Base-by-base conservation (phyloP, 2,888 invertebrate genomes). In the Neuroscelio doddi region DNA sequence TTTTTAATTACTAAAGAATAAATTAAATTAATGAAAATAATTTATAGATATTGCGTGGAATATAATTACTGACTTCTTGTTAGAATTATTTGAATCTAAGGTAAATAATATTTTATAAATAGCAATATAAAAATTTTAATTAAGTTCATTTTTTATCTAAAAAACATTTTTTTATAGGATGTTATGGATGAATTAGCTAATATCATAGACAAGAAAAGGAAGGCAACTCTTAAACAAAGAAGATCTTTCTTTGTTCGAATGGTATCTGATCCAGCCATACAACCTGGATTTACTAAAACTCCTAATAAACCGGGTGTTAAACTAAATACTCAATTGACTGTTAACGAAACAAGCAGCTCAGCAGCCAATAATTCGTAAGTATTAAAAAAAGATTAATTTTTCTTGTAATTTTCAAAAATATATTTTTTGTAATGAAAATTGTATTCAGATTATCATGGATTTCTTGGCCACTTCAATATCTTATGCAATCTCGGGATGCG, bases 231-330 rank as follows among this genome's bases (percentile, higher is more conserved):
- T 79, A 94, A 94, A 5, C 93, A 96, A 85, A 96, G 96, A 85
- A 90, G 97, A 49, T 96, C 96, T 9, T 97, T 97, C 89, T 96
- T 97, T 86, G 97, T 97, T 56, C 93, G 97, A 45, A 97, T 97
- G 97, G 97, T 96, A 68, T 95, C 95, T 84, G 97, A 97, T 87
- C 97, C 97, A 1, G 97, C 97, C 86, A 93, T 97, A 56, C 84
- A 84, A 24, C 84, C 84, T 8, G 84, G 83, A 30, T 84, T 84
- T 42, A 84, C 83, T 9, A 84, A 84, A 52, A 84, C 83, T 0
- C 84, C 84, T 3, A 84, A 84, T 71, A 75, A 80, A 62, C 71
- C 79, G 2, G 79, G 78, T n/a, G 70, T 72, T 0, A 83, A 82
- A 57, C 70, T 84, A 27, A 84, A 83, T 16, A 75, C 79, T 17